Base-by-base conservation (phyloP, 2,797 vertebrate genomes). In the Crenichthys baileyi region DNA sequence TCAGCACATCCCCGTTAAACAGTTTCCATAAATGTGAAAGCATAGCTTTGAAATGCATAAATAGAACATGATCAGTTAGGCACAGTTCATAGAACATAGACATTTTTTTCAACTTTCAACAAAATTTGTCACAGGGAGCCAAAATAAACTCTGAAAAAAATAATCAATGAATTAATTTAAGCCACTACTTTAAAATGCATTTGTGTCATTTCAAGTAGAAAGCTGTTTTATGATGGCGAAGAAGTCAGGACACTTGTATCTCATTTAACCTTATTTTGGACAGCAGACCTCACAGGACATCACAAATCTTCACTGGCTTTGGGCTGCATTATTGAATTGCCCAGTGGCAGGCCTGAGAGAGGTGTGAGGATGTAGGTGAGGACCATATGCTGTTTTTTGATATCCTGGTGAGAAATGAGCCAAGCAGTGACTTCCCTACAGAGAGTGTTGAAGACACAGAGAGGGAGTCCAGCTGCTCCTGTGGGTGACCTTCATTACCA, bases 401-500 rank as follows among this genome's bases (percentile, higher is more conserved):
- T 79, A 77, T 87, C 91, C 85, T 86, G 88, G 88, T 87, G 92
- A 85, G 91, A 80, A 78, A 82, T 80, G 60, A 77, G 26, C 82
- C 72, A 77, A 86, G 87, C 85, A 85, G 78, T 73, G 55, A 86
- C 83, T 83, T 81, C 82, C 93, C 91, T 78, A 88, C 88, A 83
- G 91, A 85, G 89, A 84, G 72, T 93, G 92, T 93, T 94, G 92
- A 86, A 90, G 85, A 85, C 77, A 93, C 87, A 94, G 83, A 87
- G 78, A 82, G 73, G 72, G 83, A 88, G 87, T 94, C 94, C 95
- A 94, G 93, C 94, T 93, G 95, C 87, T 94, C 79, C 83, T 82
- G 77, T 79, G 82, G 89, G 85, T 94, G 93, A 95, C 94, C 91
- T 95, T 95, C 93, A 94, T 96, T 95, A 95, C 67, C 81, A 83